These are phyloP conservation scores for Aeoliscus strigatus DNA, from an alignment of 2,797 vertebrate genomes.

Conservation along the genomic window DNA sequence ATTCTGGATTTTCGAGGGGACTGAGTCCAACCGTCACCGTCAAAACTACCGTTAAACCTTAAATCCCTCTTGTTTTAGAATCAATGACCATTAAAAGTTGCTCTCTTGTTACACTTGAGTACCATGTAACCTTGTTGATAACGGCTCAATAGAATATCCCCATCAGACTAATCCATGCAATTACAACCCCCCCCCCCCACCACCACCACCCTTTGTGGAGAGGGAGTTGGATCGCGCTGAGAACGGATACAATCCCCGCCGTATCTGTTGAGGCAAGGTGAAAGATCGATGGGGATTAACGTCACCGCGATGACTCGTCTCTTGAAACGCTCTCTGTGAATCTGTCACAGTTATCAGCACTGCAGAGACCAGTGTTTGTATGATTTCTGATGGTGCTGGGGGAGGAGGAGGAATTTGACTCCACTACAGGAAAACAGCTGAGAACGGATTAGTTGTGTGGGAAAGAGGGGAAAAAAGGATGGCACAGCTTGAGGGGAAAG, in stretches of 20 bases:
- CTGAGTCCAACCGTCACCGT: conserved; percentile 28
- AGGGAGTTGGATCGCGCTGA: conserved; percentile 48
- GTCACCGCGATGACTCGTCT: conserved; percentile 51
- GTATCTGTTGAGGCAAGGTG: conserved; percentile 62
- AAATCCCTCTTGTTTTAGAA: conserved; percentile 43
- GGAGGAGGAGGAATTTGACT: conserved; percentile 63
- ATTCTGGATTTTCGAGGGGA: conserved; percentile 32
- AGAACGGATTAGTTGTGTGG: conserved; percentile 77
- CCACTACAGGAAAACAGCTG: conserved; percentile 72
- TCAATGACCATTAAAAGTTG: conserved; percentile 30
- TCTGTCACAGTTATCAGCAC: conserved; percentile 65
- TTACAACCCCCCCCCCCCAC: conserved; percentile 64
- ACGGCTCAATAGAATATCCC: conserved; percentile 65
- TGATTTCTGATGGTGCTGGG: conserved; percentile 42
- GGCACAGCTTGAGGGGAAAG: conserved; percentile 53
- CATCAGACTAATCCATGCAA: conserved; percentile 67
- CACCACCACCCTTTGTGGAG: conserved; percentile 67
- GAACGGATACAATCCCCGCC: conserved; percentile 36
- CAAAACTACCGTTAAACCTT: conserved; percentile 31
- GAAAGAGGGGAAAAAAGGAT: conserved; percentile 57
- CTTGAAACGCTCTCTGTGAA: conserved; percentile 61
- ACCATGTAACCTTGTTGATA: conserved; percentile 66
- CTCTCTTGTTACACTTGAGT: conserved; percentile 51
- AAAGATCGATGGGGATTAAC: conserved; percentile 73
- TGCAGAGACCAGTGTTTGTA: conserved; percentile 36